Evolutionary conservation across 2,113 vertebrate genomes (phyloP).

Genomic region (Calonectris borealis): DNA sequence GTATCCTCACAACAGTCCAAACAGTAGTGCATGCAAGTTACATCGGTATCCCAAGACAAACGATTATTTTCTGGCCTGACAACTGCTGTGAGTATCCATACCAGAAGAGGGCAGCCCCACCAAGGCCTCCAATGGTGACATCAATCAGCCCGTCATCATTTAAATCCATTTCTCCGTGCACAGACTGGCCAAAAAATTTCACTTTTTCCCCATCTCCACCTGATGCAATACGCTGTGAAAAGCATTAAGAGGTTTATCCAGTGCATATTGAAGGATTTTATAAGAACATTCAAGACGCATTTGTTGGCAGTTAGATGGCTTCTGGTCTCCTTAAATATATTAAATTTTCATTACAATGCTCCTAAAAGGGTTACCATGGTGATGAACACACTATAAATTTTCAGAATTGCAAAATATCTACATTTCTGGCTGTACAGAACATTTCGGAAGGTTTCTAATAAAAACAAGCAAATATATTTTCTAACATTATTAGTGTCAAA

Average conservation of each 20-base stretch:
- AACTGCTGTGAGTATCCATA: conserved; percentile 65
- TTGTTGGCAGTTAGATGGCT: background rate
- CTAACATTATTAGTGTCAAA: background rate
- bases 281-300: background rate
- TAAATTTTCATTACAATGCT: background rate
- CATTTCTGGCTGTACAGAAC: background rate
- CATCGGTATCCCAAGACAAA: rapidly evolving
- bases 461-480: background rate
- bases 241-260: background rate
- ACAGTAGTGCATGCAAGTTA: background rate
- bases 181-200: conserved; percentile 97
- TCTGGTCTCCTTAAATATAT: background rate
- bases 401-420: background rate
- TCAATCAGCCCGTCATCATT: conserved; percentile 92
- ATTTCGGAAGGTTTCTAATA: background rate
- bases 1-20: background rate
- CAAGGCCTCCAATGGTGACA: conserved; percentile 93
- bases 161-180: conserved; percentile 95
- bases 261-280: background rate
- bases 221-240: conserved; percentile 87
- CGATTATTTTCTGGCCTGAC: background rate
- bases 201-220: conserved; percentile 88
- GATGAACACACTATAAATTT: background rate
- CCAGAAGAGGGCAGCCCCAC: conserved; percentile 95
- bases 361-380: background rate